Evolutionary conservation across 1,140 invertebrate species (phyloP).

Genomic region (Hylyphantes graminicola): DNA sequence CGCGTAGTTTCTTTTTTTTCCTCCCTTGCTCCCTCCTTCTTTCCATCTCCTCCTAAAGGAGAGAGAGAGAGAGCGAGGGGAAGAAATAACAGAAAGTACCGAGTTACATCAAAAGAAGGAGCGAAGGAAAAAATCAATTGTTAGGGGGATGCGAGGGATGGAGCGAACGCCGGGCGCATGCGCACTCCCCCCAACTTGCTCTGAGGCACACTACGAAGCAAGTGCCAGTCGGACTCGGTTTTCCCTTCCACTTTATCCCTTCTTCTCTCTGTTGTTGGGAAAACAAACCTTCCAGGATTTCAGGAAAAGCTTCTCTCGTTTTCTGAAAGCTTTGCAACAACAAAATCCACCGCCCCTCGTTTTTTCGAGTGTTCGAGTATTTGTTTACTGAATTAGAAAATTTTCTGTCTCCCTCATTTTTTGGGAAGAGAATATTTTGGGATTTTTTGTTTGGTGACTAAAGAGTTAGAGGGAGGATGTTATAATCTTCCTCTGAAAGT

Average conservation of each 20-base stretch:
- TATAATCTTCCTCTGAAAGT: too few relatives aligned
- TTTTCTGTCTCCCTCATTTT: neutral
- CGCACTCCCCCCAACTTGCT: constrained; percentile 43
- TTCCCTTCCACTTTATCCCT: constrained; percentile 22
- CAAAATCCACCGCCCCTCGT: neutral
- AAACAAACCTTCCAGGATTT: constrained; percentile 15
- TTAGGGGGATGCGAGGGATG: constrained; percentile 31
- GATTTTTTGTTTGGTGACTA: constrained; percentile 13
- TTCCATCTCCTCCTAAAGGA: constrained; percentile 6
- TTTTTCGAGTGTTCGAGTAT: constrained; percentile 13
- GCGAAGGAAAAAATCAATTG: constrained; percentile 55
- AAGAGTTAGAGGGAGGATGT: constrained; percentile 8
- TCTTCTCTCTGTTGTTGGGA: neutral
- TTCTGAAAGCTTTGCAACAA: neutral
- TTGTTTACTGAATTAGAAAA: constrained; percentile 50
- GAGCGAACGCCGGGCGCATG: constrained; percentile 23
- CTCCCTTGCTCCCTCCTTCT: neutral
- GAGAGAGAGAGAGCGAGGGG: neutral
- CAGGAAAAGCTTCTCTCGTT: constrained; percentile 18
- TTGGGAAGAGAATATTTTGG: neutral
- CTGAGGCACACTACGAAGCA: constrained; percentile 38
- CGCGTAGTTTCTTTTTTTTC: constrained; percentile 49
- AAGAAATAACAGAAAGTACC: constrained; percentile 54
- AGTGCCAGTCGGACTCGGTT: constrained; percentile 29
- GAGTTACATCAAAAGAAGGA: constrained; percentile 58